Base-by-base conservation (phyloP, 2,113 vertebrate genomes). In the Neoarius graeffei region DNA sequence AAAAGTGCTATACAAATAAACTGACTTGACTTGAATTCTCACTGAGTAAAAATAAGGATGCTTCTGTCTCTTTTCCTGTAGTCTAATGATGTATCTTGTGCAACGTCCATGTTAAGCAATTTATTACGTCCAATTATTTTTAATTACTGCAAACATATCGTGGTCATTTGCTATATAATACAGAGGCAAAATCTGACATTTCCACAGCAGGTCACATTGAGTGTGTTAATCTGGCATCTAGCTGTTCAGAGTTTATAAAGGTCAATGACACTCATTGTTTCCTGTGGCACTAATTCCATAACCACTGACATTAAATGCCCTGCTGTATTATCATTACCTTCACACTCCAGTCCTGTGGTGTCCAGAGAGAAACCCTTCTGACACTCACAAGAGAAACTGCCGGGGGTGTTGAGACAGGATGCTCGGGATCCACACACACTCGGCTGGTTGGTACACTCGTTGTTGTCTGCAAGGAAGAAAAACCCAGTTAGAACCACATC, bases 381-480 rank as follows among this genome's bases (percentile, higher is more conserved):
- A 90, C 97, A 99, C 87, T 99, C 97, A 30, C 98, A 99, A 93
- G 91, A 96, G 94, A 97, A 99, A 94, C 97, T 98, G 19, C 98
- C 97, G 0, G 96, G 97, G 0, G 94, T 96, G 92, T 99, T 99
- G 90, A 96, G 94, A 74, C 97, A 99, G 81, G 93, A 94, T 0
- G 96, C 97, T 2, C 93, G 96, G 54, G 95, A 90, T 15, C 97
- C 97, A 0, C 97, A 99, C 1, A 86, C 93, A 0, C 88, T 95
- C n/a, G 92, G 95, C 92, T 97, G 97, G 67, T 91, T 90, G 0
- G 91, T 91, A 89, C 97, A 99, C 90, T 99, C 97, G 0, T 99
- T 97, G 89, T 97, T 97, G 92, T 98, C 98, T 99, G 91, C 10
- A 83, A 69, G 73, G 0, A 50, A 64, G 20, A 59, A 69, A n/a